Conservation (phyloP, 2,113 vertebrate genomes). For the Xenus cinereus region DNA sequence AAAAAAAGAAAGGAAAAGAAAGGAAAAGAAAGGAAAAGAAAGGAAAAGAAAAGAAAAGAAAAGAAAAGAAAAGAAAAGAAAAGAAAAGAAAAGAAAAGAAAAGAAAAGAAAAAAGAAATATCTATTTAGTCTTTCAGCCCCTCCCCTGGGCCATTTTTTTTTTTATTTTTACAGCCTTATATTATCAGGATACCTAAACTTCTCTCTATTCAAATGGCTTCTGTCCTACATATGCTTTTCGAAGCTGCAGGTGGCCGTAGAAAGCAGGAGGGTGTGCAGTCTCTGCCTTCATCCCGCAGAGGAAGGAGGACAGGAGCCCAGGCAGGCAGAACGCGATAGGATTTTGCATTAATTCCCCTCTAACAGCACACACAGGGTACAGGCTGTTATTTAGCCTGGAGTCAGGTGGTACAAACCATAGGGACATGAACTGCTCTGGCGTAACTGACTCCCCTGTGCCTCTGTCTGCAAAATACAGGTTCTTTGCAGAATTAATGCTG, state of each 20-base stretch:
- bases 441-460: neutral
- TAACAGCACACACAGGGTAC: neutral
- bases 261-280: neutral
- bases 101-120: neutral
- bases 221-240: neutral
- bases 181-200: neutral
- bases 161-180: neutral
- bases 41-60: too few species aligned
- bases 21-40: too few species aligned
- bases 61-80: neutral
- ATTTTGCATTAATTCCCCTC: neutral
- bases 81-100: neutral
- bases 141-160: neutral
- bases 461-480: neutral
- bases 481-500: neutral
- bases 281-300: neutral
- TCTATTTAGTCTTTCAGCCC: neutral
- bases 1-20: neutral
- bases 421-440: neutral
- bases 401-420: neutral
- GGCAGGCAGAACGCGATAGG: neutral
- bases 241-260: neutral
- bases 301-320: neutral
- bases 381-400: neutral
- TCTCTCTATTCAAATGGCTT: neutral